Base-by-base conservation (phyloP, 2,113 vertebrate species). In the Hirundichthys speculiger region DNA sequence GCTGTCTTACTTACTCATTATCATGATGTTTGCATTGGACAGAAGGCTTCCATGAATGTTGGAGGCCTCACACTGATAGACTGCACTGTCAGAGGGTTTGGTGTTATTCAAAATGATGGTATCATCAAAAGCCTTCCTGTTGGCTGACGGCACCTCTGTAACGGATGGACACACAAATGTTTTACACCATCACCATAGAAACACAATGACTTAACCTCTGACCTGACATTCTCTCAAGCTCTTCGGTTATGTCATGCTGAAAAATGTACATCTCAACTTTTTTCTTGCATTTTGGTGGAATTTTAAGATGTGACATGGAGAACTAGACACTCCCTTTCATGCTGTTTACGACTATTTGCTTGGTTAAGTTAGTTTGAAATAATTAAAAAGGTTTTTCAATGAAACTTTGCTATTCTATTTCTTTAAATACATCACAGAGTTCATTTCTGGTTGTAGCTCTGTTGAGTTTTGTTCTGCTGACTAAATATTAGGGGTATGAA, bases 61-160 rank as follows among this genome's bases (percentile, higher is more conserved):
- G 42, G 92, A 92, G 49, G 95, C 96, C 77, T 97, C 95, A 0
- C 98, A 98, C 78, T 99, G 98, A 79, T 93, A 98, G 16, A 97
- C 96, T 0, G 94, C 96, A 0, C 94, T 96, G 89, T 99, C 95
- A 21, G 91, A 91, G 0, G 91, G 85, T 45, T 94, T 91, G 34
- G 95, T 84, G 2, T 95, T 94, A 42, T 88, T 92, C 42, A 98
- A 82, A 63, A 92, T 86, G 55, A 98, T 89, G 74, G 94, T 94
- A 19, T 92, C 73, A 6, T 77, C 86, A 8, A 82, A 62, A 16
- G 72, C 42, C 60, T 82, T 89, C 73, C 91, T 88, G 79, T 89
- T 93, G 30, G 72, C 27, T 11, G 72, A 54, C 2, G 86, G 88
- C 1, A 65, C 70, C 14, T 90, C 93, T 94, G 86, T 7, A 74